Evolutionary conservation across 2,797 vertebrate genomes (phyloP).

Genomic region (Poeciliopsis paucimaculata): DNA sequence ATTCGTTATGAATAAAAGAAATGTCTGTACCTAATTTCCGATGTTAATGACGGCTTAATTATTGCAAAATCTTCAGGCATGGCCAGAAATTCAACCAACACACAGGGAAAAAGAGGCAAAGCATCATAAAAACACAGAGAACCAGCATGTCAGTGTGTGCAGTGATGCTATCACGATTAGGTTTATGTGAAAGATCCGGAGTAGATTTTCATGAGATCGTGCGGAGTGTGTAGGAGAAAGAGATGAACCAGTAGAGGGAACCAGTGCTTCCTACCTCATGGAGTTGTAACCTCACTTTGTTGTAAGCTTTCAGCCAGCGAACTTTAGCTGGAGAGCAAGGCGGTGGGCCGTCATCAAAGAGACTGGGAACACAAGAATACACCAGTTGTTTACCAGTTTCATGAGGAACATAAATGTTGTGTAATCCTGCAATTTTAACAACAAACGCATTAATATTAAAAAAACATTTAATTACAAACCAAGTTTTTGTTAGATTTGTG

Average conservation of each 20-base stretch:
- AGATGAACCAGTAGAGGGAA: slow-evolving; percentile 3
- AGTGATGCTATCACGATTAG: not conserved
- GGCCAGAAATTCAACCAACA: slow-evolving; percentile 70
- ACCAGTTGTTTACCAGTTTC: not conserved
- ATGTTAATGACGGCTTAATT: slow-evolving; percentile 7
- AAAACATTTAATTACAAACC: slow-evolving; percentile 38
- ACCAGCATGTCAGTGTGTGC: not conserved
- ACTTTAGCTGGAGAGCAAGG: slow-evolving; percentile 88
- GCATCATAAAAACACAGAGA: slow-evolving; percentile 8
- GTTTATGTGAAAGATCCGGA: not conserved
- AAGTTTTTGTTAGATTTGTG: slow-evolving; percentile 48
- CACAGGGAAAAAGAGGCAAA: slow-evolving; percentile 9
- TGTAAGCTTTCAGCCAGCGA: slow-evolving; percentile 93
- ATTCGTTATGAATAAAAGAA: not conserved
- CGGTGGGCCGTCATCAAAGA: slow-evolving; percentile 77
- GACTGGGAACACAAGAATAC: slow-evolving; percentile 53
- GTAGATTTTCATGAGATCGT: not conserved
- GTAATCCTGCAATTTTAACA: not conserved
- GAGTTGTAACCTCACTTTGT: slow-evolving; percentile 89
- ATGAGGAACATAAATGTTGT: not conserved
- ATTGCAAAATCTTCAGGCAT: slow-evolving; percentile 41
- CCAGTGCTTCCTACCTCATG: slow-evolving; percentile 82
- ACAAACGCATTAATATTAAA: not conserved
- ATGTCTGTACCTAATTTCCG: not conserved
- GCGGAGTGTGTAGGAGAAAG: not conserved